Evolutionary conservation across 2,888 invertebrate species (phyloP).

Genomic region (Meteorus cinctellus): DNA sequence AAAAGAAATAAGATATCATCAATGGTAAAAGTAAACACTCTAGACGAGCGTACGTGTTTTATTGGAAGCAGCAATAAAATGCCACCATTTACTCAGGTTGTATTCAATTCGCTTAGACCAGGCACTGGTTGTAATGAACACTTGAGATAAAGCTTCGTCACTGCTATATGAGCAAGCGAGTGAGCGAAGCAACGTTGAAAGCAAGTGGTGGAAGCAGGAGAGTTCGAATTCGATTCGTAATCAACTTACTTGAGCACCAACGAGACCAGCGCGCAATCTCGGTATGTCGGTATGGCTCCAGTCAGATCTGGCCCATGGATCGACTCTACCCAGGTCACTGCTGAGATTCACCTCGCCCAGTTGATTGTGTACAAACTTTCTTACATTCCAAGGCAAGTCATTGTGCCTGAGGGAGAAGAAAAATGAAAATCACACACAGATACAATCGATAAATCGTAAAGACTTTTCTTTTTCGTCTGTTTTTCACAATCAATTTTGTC

Average conservation of each 20-base stretch:
- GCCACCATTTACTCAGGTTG: neutral
- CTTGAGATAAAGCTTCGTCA: neutral
- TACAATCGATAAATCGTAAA: neutral
- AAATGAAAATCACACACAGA: constrained; percentile 11
- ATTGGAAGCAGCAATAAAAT: neutral
- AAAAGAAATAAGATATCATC: neutral
- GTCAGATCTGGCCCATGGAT: constrained; percentile 89
- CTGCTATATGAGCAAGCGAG: neutral
- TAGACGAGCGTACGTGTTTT: neutral
- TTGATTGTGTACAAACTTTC: constrained; percentile 89
- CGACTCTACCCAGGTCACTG: constrained; percentile 77
- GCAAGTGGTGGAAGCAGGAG: constrained; percentile 16
- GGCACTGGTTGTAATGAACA: constrained; percentile 12
- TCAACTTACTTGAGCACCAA: constrained; percentile 85
- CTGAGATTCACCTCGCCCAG: constrained; percentile 71
- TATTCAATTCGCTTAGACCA: neutral
- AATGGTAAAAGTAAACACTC: neutral
- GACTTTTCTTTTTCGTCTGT: constrained; percentile 5
- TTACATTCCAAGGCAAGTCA: constrained; percentile 92
- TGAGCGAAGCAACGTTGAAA: neutral
- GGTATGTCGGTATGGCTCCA: constrained; percentile 97
- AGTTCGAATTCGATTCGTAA: constrained; percentile 35
- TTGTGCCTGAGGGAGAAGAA: constrained; percentile 77
- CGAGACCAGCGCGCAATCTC: constrained; percentile 85
- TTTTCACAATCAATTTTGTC: neutral